Percentiles rank a stretch among this genome's conserved stretches.
Conservation (phyloP, 2,113 vertebrate species). For the Pteronura brasiliensis region DNA sequence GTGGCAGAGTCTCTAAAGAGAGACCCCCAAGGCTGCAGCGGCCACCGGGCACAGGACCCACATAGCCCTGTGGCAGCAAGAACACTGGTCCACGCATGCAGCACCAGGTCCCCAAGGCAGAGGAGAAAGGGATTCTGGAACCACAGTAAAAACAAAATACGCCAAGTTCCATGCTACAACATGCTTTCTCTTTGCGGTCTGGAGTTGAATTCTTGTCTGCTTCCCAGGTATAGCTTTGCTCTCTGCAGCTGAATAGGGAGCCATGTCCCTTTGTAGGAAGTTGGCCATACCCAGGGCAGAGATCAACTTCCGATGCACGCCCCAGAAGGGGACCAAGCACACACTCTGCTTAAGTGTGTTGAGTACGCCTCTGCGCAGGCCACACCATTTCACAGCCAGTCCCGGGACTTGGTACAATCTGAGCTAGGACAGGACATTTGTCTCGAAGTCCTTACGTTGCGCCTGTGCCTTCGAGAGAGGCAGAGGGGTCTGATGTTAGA, state of each 20-base stretch:
- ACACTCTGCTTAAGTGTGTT: neutral
- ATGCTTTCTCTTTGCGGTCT: neutral
- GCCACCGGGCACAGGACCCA: neutral
- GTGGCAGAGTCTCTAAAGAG: neutral
- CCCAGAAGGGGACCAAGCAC: neutral
- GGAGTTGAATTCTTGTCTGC: no score
- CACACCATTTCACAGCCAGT: neutral
- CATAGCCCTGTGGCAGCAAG: accelerated
- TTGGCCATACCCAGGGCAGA: neutral
- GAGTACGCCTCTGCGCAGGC: no score
- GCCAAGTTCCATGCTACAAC: neutral
- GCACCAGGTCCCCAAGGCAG: neutral
- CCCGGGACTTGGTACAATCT: neutral
- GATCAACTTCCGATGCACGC: neutral
- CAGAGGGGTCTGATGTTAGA: neutral
- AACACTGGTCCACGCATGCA: accelerated
- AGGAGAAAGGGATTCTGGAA: neutral
- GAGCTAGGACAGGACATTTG: neutral
- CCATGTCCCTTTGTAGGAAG: neutral
- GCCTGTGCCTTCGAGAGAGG: neutral
- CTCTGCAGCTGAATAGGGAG: neutral
- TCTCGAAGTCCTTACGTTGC: accelerated
- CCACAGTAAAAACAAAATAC: neutral
- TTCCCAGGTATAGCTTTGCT: neutral
- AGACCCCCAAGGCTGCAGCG: neutral